phyloP scores from a whole-genome alignment of 1,140 invertebrate genomes.

The Drosophila miranda region DNA sequence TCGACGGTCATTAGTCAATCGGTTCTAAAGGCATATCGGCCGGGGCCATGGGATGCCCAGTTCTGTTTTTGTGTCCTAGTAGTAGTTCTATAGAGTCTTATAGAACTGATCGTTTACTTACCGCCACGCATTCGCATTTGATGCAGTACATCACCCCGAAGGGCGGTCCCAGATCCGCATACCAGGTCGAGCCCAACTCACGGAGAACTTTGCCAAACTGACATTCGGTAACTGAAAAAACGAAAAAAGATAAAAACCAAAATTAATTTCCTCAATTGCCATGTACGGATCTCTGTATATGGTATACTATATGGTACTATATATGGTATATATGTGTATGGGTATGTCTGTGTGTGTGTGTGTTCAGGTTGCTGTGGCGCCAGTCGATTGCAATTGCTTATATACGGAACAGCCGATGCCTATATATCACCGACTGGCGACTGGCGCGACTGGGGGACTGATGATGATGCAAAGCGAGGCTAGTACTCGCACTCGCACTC shows the following conservation, averaged over 20 bases:
- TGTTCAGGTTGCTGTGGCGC: slow-evolving; percentile 39
- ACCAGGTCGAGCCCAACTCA: slow-evolving; percentile 94
- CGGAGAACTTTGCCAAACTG: slow-evolving; percentile 92
- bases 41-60: slow-evolving; percentile 22
- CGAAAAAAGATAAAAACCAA: slow-evolving; percentile 4
- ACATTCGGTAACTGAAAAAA: slow-evolving; percentile 90
- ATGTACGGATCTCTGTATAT: slow-evolving; percentile 16
- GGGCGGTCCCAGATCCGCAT: slow-evolving; percentile 93
- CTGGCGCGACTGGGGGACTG: too few relatives aligned
- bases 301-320: neutral
- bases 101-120: slow-evolving; percentile 84
- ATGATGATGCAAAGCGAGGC: slow-evolving; percentile 27
- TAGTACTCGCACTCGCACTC: slow-evolving; percentile 4
- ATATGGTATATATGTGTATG: slow-evolving; percentile 34
- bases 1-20: slow-evolving; percentile 73
- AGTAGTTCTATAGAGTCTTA: too few relatives aligned
- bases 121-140: slow-evolving; percentile 94
- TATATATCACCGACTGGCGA: slow-evolving; percentile 13
- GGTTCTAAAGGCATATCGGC: slow-evolving; percentile 23
- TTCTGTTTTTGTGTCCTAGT: slow-evolving; percentile 1
- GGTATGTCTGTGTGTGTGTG: slow-evolving; percentile 4
- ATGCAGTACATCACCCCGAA: slow-evolving; percentile 97
- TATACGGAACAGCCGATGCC: slow-evolving; percentile 29
- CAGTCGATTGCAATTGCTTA: slow-evolving; percentile 49
- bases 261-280: slow-evolving; percentile 45